Base-by-base conservation (phyloP, 1,140 invertebrate genomes). In the Drepana arcuata region DNA sequence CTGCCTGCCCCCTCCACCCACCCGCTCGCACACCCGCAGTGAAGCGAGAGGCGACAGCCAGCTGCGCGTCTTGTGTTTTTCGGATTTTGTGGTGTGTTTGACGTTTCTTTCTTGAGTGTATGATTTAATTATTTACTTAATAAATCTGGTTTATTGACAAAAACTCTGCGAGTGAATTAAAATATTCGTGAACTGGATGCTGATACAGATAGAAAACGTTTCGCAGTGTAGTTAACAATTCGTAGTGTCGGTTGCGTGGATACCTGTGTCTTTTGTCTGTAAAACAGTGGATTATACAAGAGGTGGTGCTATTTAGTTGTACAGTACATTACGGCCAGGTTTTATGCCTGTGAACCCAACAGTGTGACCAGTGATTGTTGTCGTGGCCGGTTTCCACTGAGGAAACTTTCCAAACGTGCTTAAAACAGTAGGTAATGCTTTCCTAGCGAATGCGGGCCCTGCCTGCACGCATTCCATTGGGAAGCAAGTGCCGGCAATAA, bases 341-440 rank as follows among this genome's bases (percentile, higher is more conserved):
- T 62, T 48, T 50, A 60, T 59, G 52, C 51, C 58, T 59, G 60
- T 68, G 60, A 62, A 68, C 54, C 57, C 50, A 57, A 39, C 51
- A 67, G 69, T 78, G 71, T 79, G 59, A 78, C 62, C 67, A 82
- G 74, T 79, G 74, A 82, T 79, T 82, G 78, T 79, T 78, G 74
- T 75, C 72, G 66, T 77, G 66, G 70, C 74, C 67, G 72, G 73
- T 79, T 82, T 82, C 68, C 65, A 64, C 67, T 60, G 54, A 70
- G 72, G 74, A 73, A 77, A 79, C 74, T 81, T 81, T 81, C 70
- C 63, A 77, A 77, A 77, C 72, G 70, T 77, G 72, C 69, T 75
- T 74, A 75, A 75, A 78, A 75, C 67, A 67, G 72, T 75, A 63
- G 69, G 68, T 80, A 74, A 80, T 80, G 73, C 72, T 74, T 73